A percentile compares a stretch with the other conserved stretches of the same genome.
Conservation (phyloP, 2,888 invertebrate genomes). For the Boloria euphrosyne region DNA sequence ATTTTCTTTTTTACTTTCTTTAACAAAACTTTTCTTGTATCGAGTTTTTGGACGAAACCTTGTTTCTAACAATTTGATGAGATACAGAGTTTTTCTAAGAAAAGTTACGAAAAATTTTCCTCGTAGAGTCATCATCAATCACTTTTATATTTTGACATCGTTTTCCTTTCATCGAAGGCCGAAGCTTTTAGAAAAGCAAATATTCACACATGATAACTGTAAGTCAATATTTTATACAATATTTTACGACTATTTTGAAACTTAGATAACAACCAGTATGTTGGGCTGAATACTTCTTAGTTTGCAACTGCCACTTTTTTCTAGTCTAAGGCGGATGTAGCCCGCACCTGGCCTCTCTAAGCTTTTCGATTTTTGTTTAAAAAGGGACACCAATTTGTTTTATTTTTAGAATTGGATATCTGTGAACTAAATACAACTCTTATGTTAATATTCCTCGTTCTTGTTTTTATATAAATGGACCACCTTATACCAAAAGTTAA, state of each 20-base stretch:
- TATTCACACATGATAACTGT: constrained; percentile 4
- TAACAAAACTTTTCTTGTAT: constrained; percentile 49
- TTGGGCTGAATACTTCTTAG: constrained; percentile 21
- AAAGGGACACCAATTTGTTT: constrained; percentile 26
- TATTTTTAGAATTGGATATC: constrained; percentile 29
- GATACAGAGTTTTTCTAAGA: constrained; percentile 56
- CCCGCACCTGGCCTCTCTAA: constrained; percentile 70
- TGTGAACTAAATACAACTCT: neutral
- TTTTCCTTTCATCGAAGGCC: constrained; percentile 26
- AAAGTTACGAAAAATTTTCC: constrained; percentile 53
- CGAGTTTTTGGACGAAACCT: constrained; percentile 51
- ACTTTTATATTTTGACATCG: constrained; percentile 49
- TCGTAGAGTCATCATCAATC: constrained; percentile 62
- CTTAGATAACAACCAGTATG: constrained; percentile 3
- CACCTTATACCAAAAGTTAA: too few relatives aligned
- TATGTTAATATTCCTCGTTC: too few relatives aligned
- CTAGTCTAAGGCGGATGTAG: constrained; percentile 63
- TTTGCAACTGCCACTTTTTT: constrained; percentile 55
- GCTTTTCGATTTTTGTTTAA: constrained; percentile 38
- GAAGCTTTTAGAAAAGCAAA: constrained; percentile 22
- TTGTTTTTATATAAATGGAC: too few relatives aligned
- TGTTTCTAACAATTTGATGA: constrained; percentile 62
- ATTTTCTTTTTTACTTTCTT: constrained; percentile 27
- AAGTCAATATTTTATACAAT: neutral
- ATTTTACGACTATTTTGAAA: neutral